Evolutionary conservation across 2,113 vertebrate genomes (phyloP), one percentile per base, ranked within the genome.

Genomic region (Rhodinocichla rosea): DNA sequence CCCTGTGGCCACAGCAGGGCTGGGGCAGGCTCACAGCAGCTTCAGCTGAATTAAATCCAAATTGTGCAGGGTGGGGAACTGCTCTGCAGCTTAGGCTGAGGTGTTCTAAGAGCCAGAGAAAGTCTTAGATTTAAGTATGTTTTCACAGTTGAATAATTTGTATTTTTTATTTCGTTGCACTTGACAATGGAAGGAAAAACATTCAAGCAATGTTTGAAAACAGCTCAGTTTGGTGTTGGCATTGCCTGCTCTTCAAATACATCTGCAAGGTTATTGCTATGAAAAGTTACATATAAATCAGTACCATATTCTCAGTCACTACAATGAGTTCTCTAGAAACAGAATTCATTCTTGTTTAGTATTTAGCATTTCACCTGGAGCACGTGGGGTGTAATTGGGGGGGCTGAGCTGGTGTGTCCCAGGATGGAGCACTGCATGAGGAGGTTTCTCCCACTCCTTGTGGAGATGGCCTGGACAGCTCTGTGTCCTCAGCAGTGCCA

Each of bases 51-150:
- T 57, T 60, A 42, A 13, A 52, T 20, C 90, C 78, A 22, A 56
- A 60, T 59, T 44, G 15, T 13, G 10, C 18, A 21, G 28, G 17
- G 55, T 89, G 53, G 59, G 89, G 78, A 75, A 0, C 42, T 40
- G 65, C 62, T 93, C 87, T 96, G 85, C 92, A 52, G n/a, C 74
- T 92, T 78, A 24, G 39, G 28, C 32, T 56, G 10, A 44, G 50
- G 14, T 77, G 8, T 77, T 94, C 76, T 56, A 74, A 78, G 80
- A 81, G 53, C 33, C 30, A 70, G 69, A 63, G 44, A 74, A 94
- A 95, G 35, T 42, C 55, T 77, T 75, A 64, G 42, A 83, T 94
- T 93, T 91, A 90, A 81, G 63, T 81, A 68, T 1, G 10, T 74
- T 63, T 91, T 95, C 75, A 40, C 55, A 94, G 37, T 56, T 85